These are phyloP conservation scores for Aphidius gifuensis DNA, from an alignment of 1,140 invertebrate species.

Conservation along the genomic window DNA sequence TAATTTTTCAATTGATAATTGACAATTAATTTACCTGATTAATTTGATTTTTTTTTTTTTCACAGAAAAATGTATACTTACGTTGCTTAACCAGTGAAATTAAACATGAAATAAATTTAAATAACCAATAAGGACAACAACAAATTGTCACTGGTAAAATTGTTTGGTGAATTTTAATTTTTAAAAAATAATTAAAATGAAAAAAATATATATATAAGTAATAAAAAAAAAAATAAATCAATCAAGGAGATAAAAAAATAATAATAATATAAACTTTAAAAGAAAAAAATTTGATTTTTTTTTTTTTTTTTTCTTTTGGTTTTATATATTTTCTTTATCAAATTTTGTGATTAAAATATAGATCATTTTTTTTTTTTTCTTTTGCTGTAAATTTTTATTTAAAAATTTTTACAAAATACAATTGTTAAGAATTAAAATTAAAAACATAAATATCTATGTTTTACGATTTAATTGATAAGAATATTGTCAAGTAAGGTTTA, in stretches of 20 bases:
- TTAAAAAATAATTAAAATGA: neutral
- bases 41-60: constrained; percentile 25
- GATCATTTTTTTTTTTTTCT: too few species aligned
- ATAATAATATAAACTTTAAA: too few species aligned
- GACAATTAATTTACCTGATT: neutral
- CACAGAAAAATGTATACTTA: constrained; percentile 87
- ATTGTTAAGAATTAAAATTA: too few species aligned
- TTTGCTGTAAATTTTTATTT: too few species aligned
- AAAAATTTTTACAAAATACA: too few species aligned
- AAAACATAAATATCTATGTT: too few species aligned
- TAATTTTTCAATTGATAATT: constrained; percentile 6
- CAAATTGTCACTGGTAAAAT: constrained; percentile 33
- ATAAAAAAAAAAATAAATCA: constrained; percentile 22
- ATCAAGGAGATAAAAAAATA: constrained; percentile 13
- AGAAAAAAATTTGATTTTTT: too few species aligned
- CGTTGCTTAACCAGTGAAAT: constrained; percentile 72
- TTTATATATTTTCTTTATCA: too few species aligned
- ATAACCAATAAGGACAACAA: constrained; percentile 3
- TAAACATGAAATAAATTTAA: constrained; percentile 53
- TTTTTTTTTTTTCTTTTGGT: too few species aligned
- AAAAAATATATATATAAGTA: constrained; percentile 28
- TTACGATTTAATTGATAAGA: too few species aligned
- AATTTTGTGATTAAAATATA: too few species aligned
- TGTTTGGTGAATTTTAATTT: neutral
- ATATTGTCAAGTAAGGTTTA: too few species aligned